Conservation (phyloP, 2,888 invertebrate species). For the Nesidiocoris tenuis region DNA sequence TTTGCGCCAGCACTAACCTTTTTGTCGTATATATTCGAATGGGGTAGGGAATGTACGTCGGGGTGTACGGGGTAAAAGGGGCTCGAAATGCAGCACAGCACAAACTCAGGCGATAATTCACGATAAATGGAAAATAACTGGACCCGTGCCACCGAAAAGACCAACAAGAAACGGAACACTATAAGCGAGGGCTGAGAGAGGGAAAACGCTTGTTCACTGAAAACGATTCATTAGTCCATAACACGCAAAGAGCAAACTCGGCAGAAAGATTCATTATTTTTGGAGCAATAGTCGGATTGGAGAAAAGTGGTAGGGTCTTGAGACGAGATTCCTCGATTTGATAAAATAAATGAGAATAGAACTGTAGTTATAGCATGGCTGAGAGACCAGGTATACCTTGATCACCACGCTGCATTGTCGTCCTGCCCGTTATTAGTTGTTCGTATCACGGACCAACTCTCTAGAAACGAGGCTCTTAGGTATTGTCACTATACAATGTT, state of each 20-base stretch:
- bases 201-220: slow-evolving; percentile 18
- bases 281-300: slow-evolving; percentile 18
- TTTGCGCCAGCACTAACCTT: not conserved
- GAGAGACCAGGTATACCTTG: not conserved
- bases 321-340: slow-evolving; percentile 39
- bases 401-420: slow-evolving; percentile 3
- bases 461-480: not conserved
- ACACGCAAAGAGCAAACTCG: slow-evolving; percentile 38
- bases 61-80: too few species aligned
- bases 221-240: slow-evolving; percentile 38
- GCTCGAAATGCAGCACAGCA: not conserved
- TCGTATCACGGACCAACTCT: not conserved
- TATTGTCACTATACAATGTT: too few species aligned
- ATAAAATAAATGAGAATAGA: slow-evolving; percentile 42
- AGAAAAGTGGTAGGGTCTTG: slow-evolving; percentile 10
- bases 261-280: slow-evolving; percentile 42
- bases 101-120: slow-evolving; percentile 5
- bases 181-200: slow-evolving; percentile 3
- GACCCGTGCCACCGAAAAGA: slow-evolving; percentile 15
- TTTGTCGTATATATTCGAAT: not conserved
- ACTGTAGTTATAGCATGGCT: slow-evolving; percentile 15
- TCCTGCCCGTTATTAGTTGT: slow-evolving; percentile 21
- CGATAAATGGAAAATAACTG: slow-evolving; percentile 36
- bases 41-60: not conserved
- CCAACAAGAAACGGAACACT: slow-evolving; percentile 36